Evolutionary conservation across 1,140 invertebrate species (phyloP), one percentile per base, ranked within the genome.

Genomic region (Heliconius congener): DNA sequence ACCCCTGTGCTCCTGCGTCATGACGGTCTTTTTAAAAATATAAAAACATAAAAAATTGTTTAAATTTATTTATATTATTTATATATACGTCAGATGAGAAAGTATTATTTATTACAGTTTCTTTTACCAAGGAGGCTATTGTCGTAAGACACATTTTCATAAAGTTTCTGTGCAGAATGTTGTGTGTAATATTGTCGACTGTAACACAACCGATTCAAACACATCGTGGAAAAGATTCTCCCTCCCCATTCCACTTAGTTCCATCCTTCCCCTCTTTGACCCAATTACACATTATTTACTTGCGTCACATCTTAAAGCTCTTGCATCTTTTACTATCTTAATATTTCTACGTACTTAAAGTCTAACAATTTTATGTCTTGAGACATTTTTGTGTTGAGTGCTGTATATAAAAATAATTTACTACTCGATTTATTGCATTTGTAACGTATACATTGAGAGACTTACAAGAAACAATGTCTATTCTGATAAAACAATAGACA

Each of bases 121-220:
- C 87, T 85, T 86, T 85, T 85, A 91, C 86, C 88, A 92, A 92
- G 87, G 87, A 86, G 88, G 88, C 89, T 87, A 84, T 81, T 83
- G 83, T 90, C 88, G 84, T 84, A 84, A 84, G 85, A 85, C 84
- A 83, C 84, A 91, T 90, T 93, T 89, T 87, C 90, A 90, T 91
- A 90, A 92, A 91, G 86, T 90, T 90, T 87, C 84, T 82, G 88
- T 75, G 77, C 78, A 84, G 74, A 89, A 93, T 93, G 86, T 87
- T 83, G 88, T 88, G 87, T 90, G 87, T 90, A 89, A 92, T 90
- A 87, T 87, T 83, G 81, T 82, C 75, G 84, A 78, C 84, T 90
- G 73, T 86, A 90, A 91, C 85, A 89, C 81, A 90, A 84, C 83
- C 78, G 85, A 91, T 90, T 82, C 84, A 90, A 80, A 90, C 85